Evolutionary conservation across 2,888 invertebrate species (phyloP).

Genomic region (Xylocampa areola): DNA sequence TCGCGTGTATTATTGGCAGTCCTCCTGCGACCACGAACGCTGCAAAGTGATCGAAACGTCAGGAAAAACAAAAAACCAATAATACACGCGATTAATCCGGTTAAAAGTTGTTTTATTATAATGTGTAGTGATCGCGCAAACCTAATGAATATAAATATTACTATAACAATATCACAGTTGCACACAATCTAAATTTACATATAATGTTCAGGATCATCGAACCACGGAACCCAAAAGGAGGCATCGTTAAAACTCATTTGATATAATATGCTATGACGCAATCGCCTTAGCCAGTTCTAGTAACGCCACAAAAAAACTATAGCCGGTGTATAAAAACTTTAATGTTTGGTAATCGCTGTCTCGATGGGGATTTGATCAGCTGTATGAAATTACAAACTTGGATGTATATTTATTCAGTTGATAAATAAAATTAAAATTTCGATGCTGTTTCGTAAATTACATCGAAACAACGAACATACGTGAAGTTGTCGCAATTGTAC

Average conservation of each 20-base stretch:
- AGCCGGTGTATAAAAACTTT: slow-evolving; percentile 25
- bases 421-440: neutral
- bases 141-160: too few species aligned
- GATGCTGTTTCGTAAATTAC: too few species aligned
- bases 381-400: slow-evolving; percentile 15
- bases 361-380: slow-evolving; percentile 22
- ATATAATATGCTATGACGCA: slow-evolving; percentile 46
- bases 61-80: too few species aligned
- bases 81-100: too few species aligned
- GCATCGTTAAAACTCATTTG: slow-evolving; percentile 37
- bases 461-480: too few species aligned
- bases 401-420: slow-evolving; percentile 26
- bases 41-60: too few species aligned
- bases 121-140: too few species aligned
- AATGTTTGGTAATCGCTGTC: slow-evolving; percentile 7
- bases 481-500: neutral
- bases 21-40: too few species aligned
- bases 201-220: slow-evolving; percentile 27
- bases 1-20: too few species aligned
- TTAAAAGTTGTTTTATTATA: too few species aligned
- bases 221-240: slow-evolving; percentile 32
- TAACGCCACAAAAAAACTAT: slow-evolving; percentile 34
- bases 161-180: too few species aligned
- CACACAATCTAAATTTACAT: neutral
- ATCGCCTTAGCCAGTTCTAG: slow-evolving; percentile 32